Percentiles rank a stretch among this genome's conserved stretches.
Evolutionary conservation across 2,888 invertebrate genomes (phyloP).

Genomic region (Acrobasis repandana): DNA sequence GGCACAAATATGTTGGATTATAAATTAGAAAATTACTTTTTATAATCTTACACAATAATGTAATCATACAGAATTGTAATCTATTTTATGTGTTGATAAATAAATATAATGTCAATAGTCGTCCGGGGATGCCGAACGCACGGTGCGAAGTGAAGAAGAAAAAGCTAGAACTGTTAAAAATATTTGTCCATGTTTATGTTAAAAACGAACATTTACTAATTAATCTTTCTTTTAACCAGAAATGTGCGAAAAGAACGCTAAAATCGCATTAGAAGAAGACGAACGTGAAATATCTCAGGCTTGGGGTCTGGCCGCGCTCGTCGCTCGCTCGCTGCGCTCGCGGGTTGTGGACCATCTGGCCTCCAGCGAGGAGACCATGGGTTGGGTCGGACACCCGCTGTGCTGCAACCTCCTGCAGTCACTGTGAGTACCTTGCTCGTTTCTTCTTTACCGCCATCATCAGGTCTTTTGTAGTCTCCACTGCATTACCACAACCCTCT

Average conservation of each 20-base stretch:
- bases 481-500: no score
- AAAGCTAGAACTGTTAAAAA: no score
- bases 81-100: no score
- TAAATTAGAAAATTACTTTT: no score
- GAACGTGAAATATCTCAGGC: slow-evolving; percentile 93
- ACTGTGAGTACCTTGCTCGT: slow-evolving; percentile 84
- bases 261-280: slow-evolving; percentile 88
- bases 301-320: slow-evolving; percentile 92
- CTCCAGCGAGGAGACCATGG: slow-evolving; percentile 86
- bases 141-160: no score
- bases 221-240: slow-evolving; percentile 48
- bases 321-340: slow-evolving; percentile 78
- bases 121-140: no score
- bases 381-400: slow-evolving; percentile 93
- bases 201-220: neutral
- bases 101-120: no score
- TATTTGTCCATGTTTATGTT: no score
- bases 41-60: no score
- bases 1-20: no score
- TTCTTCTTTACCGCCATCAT: slow-evolving; percentile 12
- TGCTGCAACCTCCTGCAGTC: slow-evolving; percentile 93
- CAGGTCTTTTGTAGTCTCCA: no score
- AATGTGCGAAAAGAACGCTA: slow-evolving; percentile 92
- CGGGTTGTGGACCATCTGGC: slow-evolving; percentile 60
- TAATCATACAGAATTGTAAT: no score